Evolutionary conservation across 1,140 invertebrate genomes (phyloP).

Genomic region (Drosophila subpulchrella): DNA sequence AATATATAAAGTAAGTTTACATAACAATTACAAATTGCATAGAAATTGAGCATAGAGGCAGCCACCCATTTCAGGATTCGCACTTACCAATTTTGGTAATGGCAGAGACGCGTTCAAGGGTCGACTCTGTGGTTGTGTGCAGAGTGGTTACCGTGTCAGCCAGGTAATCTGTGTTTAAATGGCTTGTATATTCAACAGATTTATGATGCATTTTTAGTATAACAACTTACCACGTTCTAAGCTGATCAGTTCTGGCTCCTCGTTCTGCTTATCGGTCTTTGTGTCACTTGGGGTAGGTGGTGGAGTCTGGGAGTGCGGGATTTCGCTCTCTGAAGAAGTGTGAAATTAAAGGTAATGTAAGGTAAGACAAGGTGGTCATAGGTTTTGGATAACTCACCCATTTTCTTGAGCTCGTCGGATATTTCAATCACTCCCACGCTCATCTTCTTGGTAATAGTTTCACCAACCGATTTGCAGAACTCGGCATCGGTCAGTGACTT

Average conservation of each 20-base stretch:
- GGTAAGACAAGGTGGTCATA: no score
- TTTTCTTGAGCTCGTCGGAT: slow-evolving; percentile 74
- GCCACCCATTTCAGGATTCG: slow-evolving; percentile 43
- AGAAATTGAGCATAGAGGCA: slow-evolving; percentile 47
- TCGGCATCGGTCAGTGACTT: slow-evolving; percentile 83
- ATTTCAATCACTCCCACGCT: slow-evolving; percentile 82
- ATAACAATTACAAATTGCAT: slow-evolving; percentile 78
- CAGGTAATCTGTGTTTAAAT: slow-evolving; percentile 55
- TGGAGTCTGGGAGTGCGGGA: slow-evolving; percentile 82
- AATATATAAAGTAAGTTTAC: slow-evolving; percentile 68
- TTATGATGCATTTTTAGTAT: no score
- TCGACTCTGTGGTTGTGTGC: slow-evolving; percentile 80
- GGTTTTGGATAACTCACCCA: slow-evolving; percentile 38
- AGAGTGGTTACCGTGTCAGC: slow-evolving; percentile 73
- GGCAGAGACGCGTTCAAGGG: slow-evolving; percentile 77
- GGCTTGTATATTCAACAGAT: not conserved
- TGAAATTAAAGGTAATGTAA: not conserved
- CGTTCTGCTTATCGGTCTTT: slow-evolving; percentile 71
- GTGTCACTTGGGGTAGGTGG: slow-evolving; percentile 82
- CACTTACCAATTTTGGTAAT: slow-evolving; percentile 83
- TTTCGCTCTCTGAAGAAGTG: slow-evolving; percentile 68
- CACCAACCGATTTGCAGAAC: slow-evolving; percentile 83
- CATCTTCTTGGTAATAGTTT: slow-evolving; percentile 84
- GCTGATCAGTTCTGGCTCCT: slow-evolving; percentile 45
- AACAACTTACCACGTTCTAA: slow-evolving; percentile 54